These are phyloP conservation scores for Poicephalus meyeri DNA, from an alignment of 2,113 vertebrate species.

Conservation along the genomic window DNA sequence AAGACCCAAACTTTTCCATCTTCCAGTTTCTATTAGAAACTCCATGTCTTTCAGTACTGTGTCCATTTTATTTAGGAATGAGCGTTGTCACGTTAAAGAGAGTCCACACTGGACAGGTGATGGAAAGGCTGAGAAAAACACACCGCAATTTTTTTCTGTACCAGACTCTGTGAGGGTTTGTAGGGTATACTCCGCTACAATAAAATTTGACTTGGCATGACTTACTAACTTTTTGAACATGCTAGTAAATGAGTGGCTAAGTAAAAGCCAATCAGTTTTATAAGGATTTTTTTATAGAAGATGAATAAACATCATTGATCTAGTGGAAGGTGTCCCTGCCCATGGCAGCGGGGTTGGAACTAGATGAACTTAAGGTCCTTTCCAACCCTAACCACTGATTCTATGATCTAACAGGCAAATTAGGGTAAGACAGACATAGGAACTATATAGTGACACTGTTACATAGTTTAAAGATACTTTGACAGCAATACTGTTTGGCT, in stretches of 20 bases:
- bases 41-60: not conserved
- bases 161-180: not conserved
- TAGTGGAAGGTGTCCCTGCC: not conserved
- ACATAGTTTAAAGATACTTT: not conserved
- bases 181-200: not conserved
- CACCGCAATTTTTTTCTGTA: not conserved
- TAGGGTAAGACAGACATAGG: not conserved
- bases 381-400: not conserved
- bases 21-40: not conserved
- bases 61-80: not conserved
- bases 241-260: not conserved
- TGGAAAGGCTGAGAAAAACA: not conserved
- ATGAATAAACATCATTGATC: not conserved
- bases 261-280: not conserved
- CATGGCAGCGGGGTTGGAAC: not conserved
- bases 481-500: not conserved
- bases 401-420: not conserved
- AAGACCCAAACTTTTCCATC: not conserved
- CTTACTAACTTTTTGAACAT: not conserved
- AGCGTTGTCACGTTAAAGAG: not conserved
- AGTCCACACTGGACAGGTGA: not conserved
- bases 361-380: not conserved
- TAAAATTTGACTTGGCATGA: not conserved
- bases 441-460: not conserved
- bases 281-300: not conserved